Evolutionary conservation across 2,888 invertebrate genomes (phyloP), one percentile per base, ranked within the genome.

Genomic region (Eupelmus urozonus): DNA sequence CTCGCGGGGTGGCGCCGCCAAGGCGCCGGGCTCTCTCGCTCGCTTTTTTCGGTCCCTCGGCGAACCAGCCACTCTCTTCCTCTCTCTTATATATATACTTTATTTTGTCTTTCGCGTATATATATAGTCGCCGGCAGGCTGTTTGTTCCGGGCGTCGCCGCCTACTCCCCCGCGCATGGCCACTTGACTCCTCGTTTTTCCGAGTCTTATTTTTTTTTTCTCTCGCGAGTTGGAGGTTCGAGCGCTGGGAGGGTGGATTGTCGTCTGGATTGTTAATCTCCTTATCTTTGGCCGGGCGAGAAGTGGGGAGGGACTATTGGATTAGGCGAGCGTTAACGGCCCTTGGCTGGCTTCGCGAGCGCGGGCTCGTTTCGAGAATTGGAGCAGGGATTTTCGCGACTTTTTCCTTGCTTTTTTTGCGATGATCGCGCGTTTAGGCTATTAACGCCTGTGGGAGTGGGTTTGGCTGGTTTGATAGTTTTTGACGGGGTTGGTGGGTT

Each of bases 121-220:
- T 34, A 34, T 20, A 16, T 45, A 42, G 29, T 49, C 49, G 40
- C 29, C 49, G 20, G 69, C 72, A 16, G 27, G 27, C 42, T 75
- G 63, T 76, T 79, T 76, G 70, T 74, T 76, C 65, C 69, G 77
- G 79, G 73, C 76, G 76, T 70, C 79, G 23, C 20, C 40, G 11
- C 42, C 45, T 66, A 49, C 42, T 40, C 42, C 65, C 45, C 51
- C 57, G 27, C 55, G 5, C 29, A 13, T 53, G 9, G 71, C 20
- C 25, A 70, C 57, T 59, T 57, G 70, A 63, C 63, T 63, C 18
- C 18, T 55, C 18, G 23, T 65, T 49, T n/a, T 49, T 49, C 49
- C 49, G 66, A n/a, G 9, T 34, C 9, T 34, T 34, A 34, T 3
- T 34, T 29, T 29, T 34, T 34, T 34, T 34, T 34, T 34, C 34